These are phyloP conservation scores for Cheilosia scutellata DNA, from an alignment of 2,888 invertebrate genomes.

Conservation along the genomic window DNA sequence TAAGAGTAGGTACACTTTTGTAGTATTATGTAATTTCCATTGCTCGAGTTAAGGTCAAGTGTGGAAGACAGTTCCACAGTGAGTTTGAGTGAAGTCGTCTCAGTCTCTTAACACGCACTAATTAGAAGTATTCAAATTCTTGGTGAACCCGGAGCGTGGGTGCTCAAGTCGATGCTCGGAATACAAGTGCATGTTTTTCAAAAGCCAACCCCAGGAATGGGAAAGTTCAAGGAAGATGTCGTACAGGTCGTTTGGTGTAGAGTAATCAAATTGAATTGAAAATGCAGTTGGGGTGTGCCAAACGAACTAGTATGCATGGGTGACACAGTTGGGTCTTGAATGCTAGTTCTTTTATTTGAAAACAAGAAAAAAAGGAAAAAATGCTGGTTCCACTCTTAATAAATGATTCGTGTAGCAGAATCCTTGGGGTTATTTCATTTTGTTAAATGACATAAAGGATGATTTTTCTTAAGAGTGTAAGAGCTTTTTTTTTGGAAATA, in stretches of 20 bases:
- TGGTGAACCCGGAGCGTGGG: neutral
- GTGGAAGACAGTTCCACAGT: neutral
- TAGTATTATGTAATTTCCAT: constrained; percentile 17
- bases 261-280: constrained; percentile 37
- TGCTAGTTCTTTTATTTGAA: neutral
- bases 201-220: neutral
- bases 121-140: constrained; percentile 29
- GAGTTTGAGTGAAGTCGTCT: neutral
- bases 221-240: constrained; percentile 18
- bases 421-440: too few relatives aligned
- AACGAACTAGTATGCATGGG: neutral
- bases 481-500: too few relatives aligned
- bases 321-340: constrained; percentile 4
- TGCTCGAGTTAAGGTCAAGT: constrained; percentile 46
- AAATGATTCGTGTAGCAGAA: too few relatives aligned
- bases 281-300: neutral
- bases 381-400: neutral
- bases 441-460: too few relatives aligned
- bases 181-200: constrained; percentile 8
- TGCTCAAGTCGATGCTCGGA: constrained; percentile 2
- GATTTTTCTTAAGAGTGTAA: too few relatives aligned
- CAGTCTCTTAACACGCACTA: constrained; percentile 9
- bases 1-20: neutral
- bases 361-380: neutral
- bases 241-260: neutral